phyloP scores from a whole-genome alignment of 1,140 invertebrate species.

The Stenopsyche tienmushanensis region DNA sequence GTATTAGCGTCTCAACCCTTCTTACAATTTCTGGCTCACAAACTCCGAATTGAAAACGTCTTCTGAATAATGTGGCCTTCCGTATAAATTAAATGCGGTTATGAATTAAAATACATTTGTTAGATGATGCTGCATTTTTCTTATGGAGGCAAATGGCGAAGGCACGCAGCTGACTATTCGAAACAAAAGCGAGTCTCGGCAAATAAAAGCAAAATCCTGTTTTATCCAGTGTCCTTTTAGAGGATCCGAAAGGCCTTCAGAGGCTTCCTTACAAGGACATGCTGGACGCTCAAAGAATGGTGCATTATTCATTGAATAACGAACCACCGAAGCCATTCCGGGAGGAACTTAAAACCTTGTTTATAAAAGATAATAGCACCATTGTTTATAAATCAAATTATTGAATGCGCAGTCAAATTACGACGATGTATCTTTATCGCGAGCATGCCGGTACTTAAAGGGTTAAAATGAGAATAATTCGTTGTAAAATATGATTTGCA shows the following conservation, averaged over 20 bases:
- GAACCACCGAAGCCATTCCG: background rate
- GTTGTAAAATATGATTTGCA: no score
- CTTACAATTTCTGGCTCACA: background rate
- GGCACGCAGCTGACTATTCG: conserved; percentile 5
- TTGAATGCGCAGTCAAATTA: no score
- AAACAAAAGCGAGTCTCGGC: conserved; percentile 4
- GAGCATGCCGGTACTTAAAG: no score
- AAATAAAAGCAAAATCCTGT: conserved; percentile 25
- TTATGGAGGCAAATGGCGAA: background rate
- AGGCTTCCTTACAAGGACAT: conserved; percentile 31
- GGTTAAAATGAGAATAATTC: no score
- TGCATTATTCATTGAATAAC: conserved; percentile 36
- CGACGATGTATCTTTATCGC: no score
- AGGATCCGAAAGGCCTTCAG: conserved; percentile 24
- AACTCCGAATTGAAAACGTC: conserved; percentile 1
- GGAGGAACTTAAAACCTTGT: background rate
- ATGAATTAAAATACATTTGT: background rate
- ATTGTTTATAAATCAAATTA: conserved; percentile 32
- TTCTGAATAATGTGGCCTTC: no score
- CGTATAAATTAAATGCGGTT: no score
- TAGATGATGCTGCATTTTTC: background rate
- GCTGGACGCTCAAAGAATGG: conserved; percentile 22
- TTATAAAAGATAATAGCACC: conserved; percentile 24
- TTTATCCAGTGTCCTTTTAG: conserved; percentile 21
- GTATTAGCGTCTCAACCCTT: background rate